phyloP scores from a whole-genome alignment of 2,888 invertebrate genomes.

The Papilio demoleus region DNA sequence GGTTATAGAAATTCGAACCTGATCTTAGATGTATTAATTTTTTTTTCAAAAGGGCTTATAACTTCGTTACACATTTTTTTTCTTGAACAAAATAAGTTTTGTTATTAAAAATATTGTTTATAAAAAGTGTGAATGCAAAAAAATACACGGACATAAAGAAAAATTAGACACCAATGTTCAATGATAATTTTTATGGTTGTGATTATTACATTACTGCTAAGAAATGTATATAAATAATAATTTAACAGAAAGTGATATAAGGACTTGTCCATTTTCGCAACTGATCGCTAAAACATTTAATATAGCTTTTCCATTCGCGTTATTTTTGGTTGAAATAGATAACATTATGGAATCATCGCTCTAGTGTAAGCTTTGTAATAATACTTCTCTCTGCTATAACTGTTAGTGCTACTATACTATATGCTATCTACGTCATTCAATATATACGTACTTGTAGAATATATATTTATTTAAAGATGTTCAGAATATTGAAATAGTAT shows the following conservation, averaged over 20 bases:
- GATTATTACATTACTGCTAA: no score
- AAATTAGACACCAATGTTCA: no score
- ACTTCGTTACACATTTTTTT: no score
- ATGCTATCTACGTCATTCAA: background rate
- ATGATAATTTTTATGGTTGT: no score
- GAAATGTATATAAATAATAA: no score
- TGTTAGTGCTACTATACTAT: conserved; percentile 23
- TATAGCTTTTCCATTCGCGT: background rate
- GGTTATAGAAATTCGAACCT: background rate
- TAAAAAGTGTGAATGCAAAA: no score
- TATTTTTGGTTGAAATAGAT: background rate
- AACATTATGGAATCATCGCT: background rate
- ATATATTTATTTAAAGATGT: background rate
- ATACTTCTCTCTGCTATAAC: conserved; percentile 4
- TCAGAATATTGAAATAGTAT: background rate
- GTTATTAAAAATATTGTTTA: no score
- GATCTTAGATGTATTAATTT: background rate
- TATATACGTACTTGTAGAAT: background rate
- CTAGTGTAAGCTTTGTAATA: conserved; percentile 6
- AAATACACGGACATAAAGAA: no score
- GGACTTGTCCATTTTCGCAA: background rate
- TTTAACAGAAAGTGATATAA: no score
- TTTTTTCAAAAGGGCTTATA: background rate
- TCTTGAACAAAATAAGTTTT: no score
- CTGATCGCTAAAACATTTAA: background rate